Percentiles rank a stretch among this genome's conserved stretches.
phyloP scores from a whole-genome alignment of 2,113 vertebrate species.

The Aphelocoma coerulescens region DNA sequence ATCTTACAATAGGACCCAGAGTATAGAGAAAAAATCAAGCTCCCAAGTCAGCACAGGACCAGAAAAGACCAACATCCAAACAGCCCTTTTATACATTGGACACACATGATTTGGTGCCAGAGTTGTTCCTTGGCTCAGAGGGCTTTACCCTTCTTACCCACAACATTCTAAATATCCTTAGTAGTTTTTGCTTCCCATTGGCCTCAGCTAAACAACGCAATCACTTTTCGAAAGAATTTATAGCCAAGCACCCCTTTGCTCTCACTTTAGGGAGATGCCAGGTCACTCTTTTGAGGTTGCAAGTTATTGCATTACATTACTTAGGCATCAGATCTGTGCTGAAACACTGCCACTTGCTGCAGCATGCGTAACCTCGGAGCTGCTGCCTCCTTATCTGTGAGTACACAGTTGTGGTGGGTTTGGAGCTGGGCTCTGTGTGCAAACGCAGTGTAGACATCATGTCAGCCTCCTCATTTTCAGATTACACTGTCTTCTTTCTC shows the following conservation, averaged over 20 bases:
- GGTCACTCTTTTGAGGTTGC: neutral
- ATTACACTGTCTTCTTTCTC: neutral
- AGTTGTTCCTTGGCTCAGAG: neutral
- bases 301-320: neutral
- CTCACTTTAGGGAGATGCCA: neutral
- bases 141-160: neutral
- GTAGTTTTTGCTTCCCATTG: neutral
- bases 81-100: neutral
- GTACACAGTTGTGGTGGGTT: neutral
- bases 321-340: neutral
- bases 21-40: neutral
- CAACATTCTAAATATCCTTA: neutral
- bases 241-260: neutral
- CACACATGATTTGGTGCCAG: neutral
- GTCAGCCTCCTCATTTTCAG: neutral
- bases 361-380: neutral
- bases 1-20: neutral
- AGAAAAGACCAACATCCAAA: neutral
- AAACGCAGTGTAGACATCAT: rapidly evolving
- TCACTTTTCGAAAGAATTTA: neutral
- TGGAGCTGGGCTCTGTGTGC: neutral
- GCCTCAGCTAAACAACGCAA: neutral
- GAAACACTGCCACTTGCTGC: neutral
- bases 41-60: neutral
- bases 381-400: neutral